Evolutionary conservation across 2,113 vertebrate genomes (phyloP), one percentile per base, ranked within the genome.

Genomic region (Archocentrus centrarchus): DNA sequence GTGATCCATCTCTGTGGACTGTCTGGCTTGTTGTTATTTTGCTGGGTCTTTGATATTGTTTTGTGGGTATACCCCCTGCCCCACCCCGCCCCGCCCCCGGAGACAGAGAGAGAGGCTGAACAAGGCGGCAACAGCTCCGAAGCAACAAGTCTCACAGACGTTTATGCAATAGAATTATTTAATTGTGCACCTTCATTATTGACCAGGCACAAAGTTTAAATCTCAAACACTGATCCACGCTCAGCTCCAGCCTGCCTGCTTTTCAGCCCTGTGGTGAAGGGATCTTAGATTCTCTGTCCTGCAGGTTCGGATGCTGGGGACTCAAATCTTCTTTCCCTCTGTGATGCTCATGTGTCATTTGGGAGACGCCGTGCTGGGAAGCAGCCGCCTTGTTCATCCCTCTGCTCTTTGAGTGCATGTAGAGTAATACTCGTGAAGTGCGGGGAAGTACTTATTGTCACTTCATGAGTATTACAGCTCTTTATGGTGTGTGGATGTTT

Each of bases 301-400:
- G 78, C 63, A 77, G 85, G 3, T 11, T 59, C 80, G 9, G 32
- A 83, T 37, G 18, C 41, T 47, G 5, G 24, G 59, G 78, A 68
- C 82, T 79, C 66, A 53, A 0, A 20, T 53, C 27, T 77, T 35
- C 64, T 50, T 57, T 1, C 20, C 3, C 20, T 66, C 30, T 88
- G 41, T 47, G 77, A 73, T 10, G 41, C 55, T 13, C 2, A 4
- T 20, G 30, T 70, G 59, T 85, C 79, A 73, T 77, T 75, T 20
- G 82, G 44, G 66, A 53, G 66, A 0, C 7, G 2, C 66, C 44
- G 30, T 10, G 6, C 1, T 70, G 15, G 88, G 88, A 91, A 82
- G 85, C 79, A 24, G 75, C 83, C 17, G 88, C 92, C 91, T 92
- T 89, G 87, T 92, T 95, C 88, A 82, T 59, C 75, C 80, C 63